phyloP scores from a whole-genome alignment of 1,140 invertebrate species.

The Aphaenogaster rudis region DNA sequence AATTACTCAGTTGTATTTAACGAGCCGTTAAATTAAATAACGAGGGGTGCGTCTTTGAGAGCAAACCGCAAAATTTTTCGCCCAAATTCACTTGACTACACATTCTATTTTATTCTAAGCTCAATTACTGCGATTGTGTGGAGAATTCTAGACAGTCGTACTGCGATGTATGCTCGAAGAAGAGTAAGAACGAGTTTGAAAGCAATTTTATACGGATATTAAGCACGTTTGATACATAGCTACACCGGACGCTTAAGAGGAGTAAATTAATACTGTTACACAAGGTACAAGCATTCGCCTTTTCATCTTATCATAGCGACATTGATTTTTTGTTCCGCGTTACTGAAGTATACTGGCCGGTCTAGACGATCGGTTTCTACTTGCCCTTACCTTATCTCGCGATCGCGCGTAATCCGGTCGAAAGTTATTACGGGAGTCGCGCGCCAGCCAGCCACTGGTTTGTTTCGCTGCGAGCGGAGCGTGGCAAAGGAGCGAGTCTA shows the following conservation, averaged over 20 bases:
- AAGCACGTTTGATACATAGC: neutral
- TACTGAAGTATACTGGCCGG: neutral
- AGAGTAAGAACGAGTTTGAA: neutral
- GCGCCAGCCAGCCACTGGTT: conserved; percentile 24
- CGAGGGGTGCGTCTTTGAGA: neutral
- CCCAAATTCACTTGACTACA: neutral
- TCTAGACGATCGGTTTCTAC: neutral
- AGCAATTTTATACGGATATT: neutral
- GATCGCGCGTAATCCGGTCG: conserved; percentile 67
- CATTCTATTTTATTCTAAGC: neutral
- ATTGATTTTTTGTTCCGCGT: neutral
- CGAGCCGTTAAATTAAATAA: conserved; percentile 31
- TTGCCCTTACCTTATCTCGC: conserved; percentile 57
- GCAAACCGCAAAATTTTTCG: neutral
- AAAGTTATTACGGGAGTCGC: conserved; percentile 44
- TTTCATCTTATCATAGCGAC: neutral
- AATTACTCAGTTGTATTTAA: neutral
- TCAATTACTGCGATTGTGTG: neutral
- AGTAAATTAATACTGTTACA: conserved; percentile 12
- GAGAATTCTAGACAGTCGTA: neutral
- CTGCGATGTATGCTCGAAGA: neutral
- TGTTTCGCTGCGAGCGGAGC: conserved; percentile 54
- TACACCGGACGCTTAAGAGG: neutral
- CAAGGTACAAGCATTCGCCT: neutral
- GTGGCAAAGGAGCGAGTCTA: conserved; percentile 34